Conservation (phyloP, 2,113 vertebrate species). For the Cairina moschata region DNA sequence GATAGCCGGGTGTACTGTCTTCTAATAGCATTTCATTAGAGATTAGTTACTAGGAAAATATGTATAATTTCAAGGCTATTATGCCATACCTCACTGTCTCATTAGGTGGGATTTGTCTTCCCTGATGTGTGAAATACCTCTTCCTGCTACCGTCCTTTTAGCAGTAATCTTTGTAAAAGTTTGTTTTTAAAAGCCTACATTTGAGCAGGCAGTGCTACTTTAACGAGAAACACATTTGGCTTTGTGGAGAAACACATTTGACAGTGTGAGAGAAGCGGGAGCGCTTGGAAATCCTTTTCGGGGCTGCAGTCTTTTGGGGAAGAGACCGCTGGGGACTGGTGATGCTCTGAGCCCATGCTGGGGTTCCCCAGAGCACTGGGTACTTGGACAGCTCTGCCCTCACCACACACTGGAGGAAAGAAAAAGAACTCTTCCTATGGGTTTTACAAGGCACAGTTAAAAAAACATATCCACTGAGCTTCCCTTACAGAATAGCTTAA, state of each 20-base stretch:
- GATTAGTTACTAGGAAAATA: not conserved
- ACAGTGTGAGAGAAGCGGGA: not conserved
- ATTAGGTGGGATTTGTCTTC: not conserved
- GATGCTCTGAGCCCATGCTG: not conserved
- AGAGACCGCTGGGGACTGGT: rapidly evolving
- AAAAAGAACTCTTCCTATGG: not conserved
- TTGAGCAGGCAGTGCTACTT: not conserved
- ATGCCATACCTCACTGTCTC: not conserved
- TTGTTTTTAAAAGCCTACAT: not conserved
- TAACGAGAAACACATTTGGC: not conserved
- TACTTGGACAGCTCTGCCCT: not conserved
- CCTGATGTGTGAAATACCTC: not conserved
- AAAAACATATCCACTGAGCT: not conserved
- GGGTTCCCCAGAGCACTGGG: not conserved
- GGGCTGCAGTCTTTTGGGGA: not conserved
- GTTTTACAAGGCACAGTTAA: slow-evolving; percentile 12
- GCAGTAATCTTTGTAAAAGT: not conserved
- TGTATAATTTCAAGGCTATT: not conserved
- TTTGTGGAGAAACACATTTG: not conserved
- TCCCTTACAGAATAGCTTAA: not conserved
- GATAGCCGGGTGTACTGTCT: not conserved
- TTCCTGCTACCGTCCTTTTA: rapidly evolving
- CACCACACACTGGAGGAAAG: not conserved
- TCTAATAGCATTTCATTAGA: not conserved
- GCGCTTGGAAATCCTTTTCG: rapidly evolving